A percentile compares a stretch with the other conserved stretches of the same genome.
Conservation (phyloP, 2,888 invertebrate genomes). For the Drosophila macrospina region DNA sequence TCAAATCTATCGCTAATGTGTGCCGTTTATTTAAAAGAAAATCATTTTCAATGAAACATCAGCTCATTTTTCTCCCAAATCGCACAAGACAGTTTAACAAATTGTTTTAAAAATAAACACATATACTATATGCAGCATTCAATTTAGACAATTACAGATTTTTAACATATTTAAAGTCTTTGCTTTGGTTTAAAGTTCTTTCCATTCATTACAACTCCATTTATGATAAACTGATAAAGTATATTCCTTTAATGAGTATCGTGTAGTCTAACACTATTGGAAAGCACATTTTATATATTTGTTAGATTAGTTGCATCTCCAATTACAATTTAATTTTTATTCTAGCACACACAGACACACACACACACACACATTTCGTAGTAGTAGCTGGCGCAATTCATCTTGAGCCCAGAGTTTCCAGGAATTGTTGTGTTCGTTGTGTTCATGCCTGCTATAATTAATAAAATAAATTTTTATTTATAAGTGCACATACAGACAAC, state of each 20-base stretch:
- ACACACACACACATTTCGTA: slow-evolving; percentile 14
- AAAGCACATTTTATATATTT: not conserved
- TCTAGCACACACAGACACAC: slow-evolving; percentile 9
- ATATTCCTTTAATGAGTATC: no score
- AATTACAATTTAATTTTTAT: slow-evolving; percentile 26
- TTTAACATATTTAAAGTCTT: not conserved
- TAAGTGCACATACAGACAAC: slow-evolving; percentile 18
- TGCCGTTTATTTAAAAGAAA: slow-evolving; percentile 47
- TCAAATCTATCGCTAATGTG: slow-evolving; percentile 68
- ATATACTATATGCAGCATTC: slow-evolving; percentile 13
- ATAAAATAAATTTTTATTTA: slow-evolving; percentile 67
- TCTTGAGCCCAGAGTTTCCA: slow-evolving; percentile 50
- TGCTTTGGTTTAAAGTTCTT: not conserved
- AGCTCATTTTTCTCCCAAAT: slow-evolving; percentile 47
- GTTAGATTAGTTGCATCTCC: slow-evolving; percentile 7
- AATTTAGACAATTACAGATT: slow-evolving; percentile 2
- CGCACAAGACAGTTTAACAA: slow-evolving; percentile 35
- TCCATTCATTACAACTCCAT: not conserved
- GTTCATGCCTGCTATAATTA: slow-evolving; percentile 67
- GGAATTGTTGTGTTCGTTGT: slow-evolving; percentile 58
- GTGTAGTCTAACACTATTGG: not conserved
- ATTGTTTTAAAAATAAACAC: slow-evolving; percentile 38
- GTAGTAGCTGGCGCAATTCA: slow-evolving; percentile 49
- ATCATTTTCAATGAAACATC: slow-evolving; percentile 58
- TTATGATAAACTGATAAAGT: not conserved